Base-by-base conservation (phyloP, 2,797 vertebrate genomes). In the Phalanger gymnotis region DNA sequence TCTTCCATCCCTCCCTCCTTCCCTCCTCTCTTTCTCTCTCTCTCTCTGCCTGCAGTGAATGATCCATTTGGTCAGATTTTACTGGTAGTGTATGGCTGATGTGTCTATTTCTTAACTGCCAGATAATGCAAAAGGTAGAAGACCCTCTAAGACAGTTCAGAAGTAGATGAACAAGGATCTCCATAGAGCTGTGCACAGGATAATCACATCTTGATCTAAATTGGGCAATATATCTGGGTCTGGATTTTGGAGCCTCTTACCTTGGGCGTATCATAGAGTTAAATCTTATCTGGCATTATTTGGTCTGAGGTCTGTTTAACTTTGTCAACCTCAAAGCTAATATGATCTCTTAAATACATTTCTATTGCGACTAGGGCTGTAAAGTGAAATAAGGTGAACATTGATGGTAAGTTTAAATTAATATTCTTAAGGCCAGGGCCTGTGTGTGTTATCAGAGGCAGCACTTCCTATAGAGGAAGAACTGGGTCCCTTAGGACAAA, bases 211-310 rank as follows among this genome's bases (percentile, higher is more conserved):
- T 25, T 0, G 2, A 95, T 53, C 91, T 61, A 92, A 96, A 87
- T 87, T 87, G 98, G 30, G 90, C 92, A 97, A 96, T 98, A 97
- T 96, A 97, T 97, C 91, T 96, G 96, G 90, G 93, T 97, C 95
- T 96, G 94, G 91, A 96, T 97, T 51, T 95, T 54, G 34, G 93
- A 95, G 91, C 96, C 61, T 52, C 92, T 66, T 58, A 94, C 93
- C 94, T 95, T 96, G 94, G 30, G 91, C 54, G 10, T 61, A 94
- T 53, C 56, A 93, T 51, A 94, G 96, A 96, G 13, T 94, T 96
- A 94, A 53, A 40, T 22, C 47, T 34, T 51, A 47, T 28, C 93
- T 95, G 58, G 96, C 73, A 87, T 95, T 96, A 97, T 98, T 94
- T 95, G 53, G 14, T 1, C 0, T 66, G 97, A 91, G 1, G 13